Evolutionary conservation across 1,140 invertebrate genomes (phyloP).

Genomic region (Drosophila elegans): DNA sequence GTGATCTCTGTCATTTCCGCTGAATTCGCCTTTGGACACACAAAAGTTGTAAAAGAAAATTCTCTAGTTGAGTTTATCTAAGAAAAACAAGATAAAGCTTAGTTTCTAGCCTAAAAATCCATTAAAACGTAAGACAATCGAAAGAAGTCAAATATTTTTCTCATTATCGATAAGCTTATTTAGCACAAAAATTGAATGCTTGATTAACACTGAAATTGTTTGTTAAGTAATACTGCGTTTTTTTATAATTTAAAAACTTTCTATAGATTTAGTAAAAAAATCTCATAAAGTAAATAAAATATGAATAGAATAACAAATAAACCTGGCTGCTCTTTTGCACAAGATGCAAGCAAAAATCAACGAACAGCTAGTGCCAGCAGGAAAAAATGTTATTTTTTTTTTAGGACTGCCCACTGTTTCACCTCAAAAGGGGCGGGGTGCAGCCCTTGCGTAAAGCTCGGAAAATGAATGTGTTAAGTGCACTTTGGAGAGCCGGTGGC

Average conservation of each 20-base stretch:
- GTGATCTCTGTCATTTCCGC: slow-evolving; percentile 67
- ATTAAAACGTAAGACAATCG: slow-evolving; percentile 8
- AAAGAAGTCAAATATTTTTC: background rate
- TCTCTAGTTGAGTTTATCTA: slow-evolving; percentile 5
- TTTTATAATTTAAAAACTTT: too few species aligned
- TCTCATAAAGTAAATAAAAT: too few species aligned
- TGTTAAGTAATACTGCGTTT: too few species aligned
- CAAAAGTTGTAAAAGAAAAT: slow-evolving; percentile 15
- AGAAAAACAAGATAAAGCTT: slow-evolving; percentile 3
- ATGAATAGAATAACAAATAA: too few species aligned
- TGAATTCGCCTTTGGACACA: background rate
- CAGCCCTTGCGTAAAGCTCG: slow-evolving; percentile 1
- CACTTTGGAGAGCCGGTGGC: slow-evolving; percentile 22
- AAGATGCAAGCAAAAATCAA: background rate
- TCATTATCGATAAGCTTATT: background rate
- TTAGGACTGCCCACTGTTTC: background rate
- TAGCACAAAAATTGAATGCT: too few species aligned
- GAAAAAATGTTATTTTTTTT: slow-evolving; percentile 4
- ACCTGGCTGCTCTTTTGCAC: too few species aligned
- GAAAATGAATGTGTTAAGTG: slow-evolving; percentile 56
- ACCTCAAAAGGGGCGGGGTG: background rate
- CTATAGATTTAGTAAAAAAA: too few species aligned
- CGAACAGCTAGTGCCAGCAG: background rate
- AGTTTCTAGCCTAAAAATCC: slow-evolving; percentile 2
- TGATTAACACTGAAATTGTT: too few species aligned